phyloP scores from a whole-genome alignment of 1,140 invertebrate genomes.

The Nomia melanderi region DNA sequence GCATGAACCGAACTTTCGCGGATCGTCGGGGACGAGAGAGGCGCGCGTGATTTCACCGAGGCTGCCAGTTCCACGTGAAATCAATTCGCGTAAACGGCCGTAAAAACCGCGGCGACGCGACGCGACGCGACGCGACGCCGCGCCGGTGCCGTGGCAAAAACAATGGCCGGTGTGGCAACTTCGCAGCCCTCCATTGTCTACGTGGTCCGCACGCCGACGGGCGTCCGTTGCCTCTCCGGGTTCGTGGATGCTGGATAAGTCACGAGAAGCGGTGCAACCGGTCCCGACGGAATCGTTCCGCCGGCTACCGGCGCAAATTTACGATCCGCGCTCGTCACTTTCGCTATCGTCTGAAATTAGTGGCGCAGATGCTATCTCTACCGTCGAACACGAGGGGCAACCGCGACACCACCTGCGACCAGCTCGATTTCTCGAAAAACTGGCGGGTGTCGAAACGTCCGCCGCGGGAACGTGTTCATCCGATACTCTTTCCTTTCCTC shows the following conservation, averaged over 20 bases:
- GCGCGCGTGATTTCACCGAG: neutral
- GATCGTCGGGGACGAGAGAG: too few species aligned
- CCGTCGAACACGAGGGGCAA: slow-evolving; percentile 1
- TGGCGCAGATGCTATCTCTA: slow-evolving; percentile 27
- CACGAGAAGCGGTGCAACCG: slow-evolving; percentile 22
- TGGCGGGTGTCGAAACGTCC: slow-evolving; percentile 6
- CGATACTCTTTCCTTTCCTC: neutral
- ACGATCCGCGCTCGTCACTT: slow-evolving; percentile 44
- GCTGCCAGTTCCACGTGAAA: slow-evolving; percentile 42
- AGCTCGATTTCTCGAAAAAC: slow-evolving; percentile 16
- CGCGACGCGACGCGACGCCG: neutral
- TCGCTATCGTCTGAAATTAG: slow-evolving; percentile 47
- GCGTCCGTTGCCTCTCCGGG: too few species aligned
- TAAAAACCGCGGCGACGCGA: slow-evolving; percentile 39
- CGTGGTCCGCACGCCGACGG: neutral
- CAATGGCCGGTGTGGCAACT: slow-evolving; percentile 49
- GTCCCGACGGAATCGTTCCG: slow-evolving; percentile 35
- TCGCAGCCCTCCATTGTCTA: slow-evolving; percentile 36
- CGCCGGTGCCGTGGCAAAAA: slow-evolving; percentile 18
- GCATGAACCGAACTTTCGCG: neutral
- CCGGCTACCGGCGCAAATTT: slow-evolving; percentile 30
- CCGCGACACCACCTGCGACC: slow-evolving; percentile 17
- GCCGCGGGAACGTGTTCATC: slow-evolving; percentile 24
- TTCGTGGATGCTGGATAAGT: slow-evolving; percentile 37
- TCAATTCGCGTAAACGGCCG: slow-evolving; percentile 48